Evolutionary conservation across 2,888 invertebrate species (phyloP).

Genomic region (Acleris laterana): DNA sequence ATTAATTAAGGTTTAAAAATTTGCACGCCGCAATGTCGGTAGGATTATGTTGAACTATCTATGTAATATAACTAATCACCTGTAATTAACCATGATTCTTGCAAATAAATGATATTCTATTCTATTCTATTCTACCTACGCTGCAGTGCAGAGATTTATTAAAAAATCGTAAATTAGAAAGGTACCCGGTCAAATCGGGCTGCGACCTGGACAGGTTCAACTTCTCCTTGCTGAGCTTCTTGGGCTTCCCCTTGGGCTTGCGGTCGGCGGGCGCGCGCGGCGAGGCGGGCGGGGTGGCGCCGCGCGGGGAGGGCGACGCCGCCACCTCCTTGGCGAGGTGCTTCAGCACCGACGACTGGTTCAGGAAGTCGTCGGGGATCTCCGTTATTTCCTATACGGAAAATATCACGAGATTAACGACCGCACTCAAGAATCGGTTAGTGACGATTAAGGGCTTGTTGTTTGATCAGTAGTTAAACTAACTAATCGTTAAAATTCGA

Average conservation of each 20-base stretch:
- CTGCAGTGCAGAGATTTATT: not conserved
- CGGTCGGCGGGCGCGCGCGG: conserved; percentile 58
- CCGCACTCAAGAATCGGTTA: too few relatives aligned
- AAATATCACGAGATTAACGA: too few relatives aligned
- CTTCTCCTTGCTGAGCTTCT: conserved; percentile 83
- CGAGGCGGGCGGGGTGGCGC: conserved; percentile 66
- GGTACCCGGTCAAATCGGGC: conserved; percentile 90
- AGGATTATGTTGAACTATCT: too few relatives aligned
- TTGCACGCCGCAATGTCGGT: too few relatives aligned
- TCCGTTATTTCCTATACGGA: conserved; percentile 89
- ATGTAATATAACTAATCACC: too few relatives aligned
- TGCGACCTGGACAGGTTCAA: conserved; percentile 90
- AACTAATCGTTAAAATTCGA: too few relatives aligned
- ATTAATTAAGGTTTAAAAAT: too few relatives aligned
- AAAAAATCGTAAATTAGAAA: not conserved
- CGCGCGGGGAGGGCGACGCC: conserved; percentile 70
- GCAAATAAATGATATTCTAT: too few relatives aligned
- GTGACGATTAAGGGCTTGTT: too few relatives aligned
- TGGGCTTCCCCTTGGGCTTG: conserved; percentile 65
- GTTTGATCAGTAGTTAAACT: too few relatives aligned
- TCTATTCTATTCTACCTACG: too few relatives aligned
- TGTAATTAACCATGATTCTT: too few relatives aligned
- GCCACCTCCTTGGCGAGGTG: conserved; percentile 92
- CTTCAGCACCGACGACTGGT: conserved; percentile 92
- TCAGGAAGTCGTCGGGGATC: conserved; percentile 93